Percentiles rank a stretch among this genome's conserved stretches.
Conservation (phyloP, 2,113 vertebrate genomes). For the Cyprinodon tularosa region DNA sequence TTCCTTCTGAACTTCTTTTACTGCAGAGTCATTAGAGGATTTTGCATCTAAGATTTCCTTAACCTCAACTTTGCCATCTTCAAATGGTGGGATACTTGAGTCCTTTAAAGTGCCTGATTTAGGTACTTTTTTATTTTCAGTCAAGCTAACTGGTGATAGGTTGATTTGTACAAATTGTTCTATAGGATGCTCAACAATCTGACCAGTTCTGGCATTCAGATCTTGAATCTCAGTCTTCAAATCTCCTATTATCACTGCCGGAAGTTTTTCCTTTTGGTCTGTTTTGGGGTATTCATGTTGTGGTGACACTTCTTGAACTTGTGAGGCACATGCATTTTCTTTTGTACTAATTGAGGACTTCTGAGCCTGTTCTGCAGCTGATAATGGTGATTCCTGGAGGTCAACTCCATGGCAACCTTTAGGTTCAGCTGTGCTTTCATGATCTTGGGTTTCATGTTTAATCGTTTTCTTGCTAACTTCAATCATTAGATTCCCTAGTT, state of each 20-base stretch:
- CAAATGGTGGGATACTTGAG: neutral
- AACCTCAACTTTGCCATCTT: neutral
- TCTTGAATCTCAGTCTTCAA: conserved; percentile 1
- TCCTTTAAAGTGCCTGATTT: conserved; percentile 1
- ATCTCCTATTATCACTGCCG: neutral
- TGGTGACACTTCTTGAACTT: neutral
- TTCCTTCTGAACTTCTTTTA: neutral
- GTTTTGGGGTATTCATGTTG: neutral
- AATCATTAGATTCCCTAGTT: neutral
- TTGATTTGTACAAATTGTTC: neutral
- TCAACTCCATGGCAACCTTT: neutral
- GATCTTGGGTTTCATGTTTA: neutral
- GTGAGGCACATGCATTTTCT: neutral
- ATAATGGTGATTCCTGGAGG: neutral
- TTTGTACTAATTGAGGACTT: rapidly evolving
- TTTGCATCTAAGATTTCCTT: conserved; percentile 1
- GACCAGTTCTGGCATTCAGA: neutral
- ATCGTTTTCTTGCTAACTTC: neutral
- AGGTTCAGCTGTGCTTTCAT: neutral
- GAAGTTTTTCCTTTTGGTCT: neutral
- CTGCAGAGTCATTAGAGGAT: neutral
- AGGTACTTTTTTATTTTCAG: neutral
- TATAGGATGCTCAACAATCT: neutral
- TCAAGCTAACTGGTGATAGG: neutral
- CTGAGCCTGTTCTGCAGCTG: neutral